Conservation (phyloP, 2,797 vertebrate species). For the Hapalemur alaotrensis region DNA sequence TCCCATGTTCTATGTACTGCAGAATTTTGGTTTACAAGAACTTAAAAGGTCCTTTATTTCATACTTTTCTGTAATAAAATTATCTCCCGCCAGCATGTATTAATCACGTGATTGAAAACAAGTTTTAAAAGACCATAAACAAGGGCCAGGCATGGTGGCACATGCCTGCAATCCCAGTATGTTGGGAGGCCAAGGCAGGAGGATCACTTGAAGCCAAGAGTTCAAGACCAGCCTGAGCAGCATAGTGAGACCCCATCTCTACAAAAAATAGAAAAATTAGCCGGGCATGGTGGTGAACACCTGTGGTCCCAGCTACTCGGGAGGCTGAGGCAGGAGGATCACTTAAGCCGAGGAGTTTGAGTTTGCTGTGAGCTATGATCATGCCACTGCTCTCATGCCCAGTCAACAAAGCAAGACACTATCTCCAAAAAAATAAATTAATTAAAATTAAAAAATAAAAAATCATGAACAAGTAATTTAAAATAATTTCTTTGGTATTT, state of each 20-base stretch:
- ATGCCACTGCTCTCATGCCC: background rate
- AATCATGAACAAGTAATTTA: slow-evolving; percentile 44
- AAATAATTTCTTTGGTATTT: slow-evolving; percentile 50
- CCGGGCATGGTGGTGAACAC: background rate
- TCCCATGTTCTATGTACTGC: background rate
- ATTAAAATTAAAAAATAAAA: background rate
- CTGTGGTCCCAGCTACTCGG: background rate
- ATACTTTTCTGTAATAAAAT: slow-evolving; percentile 26
- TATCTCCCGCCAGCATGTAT: slow-evolving; percentile 1
- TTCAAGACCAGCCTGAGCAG: background rate
- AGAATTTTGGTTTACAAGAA: background rate
- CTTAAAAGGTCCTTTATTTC: slow-evolving; percentile 26
- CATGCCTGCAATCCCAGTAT: background rate
- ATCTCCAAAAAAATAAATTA: background rate
- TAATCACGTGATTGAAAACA: slow-evolving; percentile 46
- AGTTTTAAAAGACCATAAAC: slow-evolving; percentile 1
- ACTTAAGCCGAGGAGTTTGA: background rate
- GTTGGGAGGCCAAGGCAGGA: background rate
- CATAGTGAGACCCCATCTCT: background rate
- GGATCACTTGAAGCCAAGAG: background rate
- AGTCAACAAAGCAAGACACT: background rate
- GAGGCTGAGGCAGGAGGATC: background rate
- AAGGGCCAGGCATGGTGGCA: background rate
- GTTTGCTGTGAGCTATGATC: background rate
- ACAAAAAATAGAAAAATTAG: background rate